Percentiles rank a stretch among this genome's conserved stretches.
Evolutionary conservation across 2,888 invertebrate species (phyloP).

Genomic region (Hirtodrosophila cameraria): DNA sequence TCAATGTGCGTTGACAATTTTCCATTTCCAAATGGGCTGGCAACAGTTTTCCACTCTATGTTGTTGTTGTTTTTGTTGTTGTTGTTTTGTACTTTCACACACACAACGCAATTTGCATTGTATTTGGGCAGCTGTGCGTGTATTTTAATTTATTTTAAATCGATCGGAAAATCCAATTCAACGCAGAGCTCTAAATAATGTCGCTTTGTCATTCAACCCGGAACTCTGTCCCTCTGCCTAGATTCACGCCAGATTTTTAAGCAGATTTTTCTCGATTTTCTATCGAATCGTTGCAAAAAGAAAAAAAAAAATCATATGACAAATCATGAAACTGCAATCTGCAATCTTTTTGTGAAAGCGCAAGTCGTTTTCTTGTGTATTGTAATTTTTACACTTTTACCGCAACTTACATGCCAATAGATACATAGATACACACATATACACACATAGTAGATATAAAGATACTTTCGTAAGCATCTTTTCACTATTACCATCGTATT

Average conservation of each 20-base stretch:
- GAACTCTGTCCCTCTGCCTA: constrained; percentile 42
- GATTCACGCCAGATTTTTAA: constrained; percentile 20
- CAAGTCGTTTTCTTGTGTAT: constrained; percentile 59
- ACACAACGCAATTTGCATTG: constrained; percentile 47
- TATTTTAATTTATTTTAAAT: constrained; percentile 76
- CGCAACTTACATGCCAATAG: constrained; percentile 24
- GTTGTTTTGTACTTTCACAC: constrained; percentile 49
- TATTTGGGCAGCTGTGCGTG: constrained; percentile 70
- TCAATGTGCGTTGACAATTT: constrained; percentile 80
- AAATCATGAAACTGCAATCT: constrained; percentile 38
- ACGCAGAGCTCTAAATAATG: constrained; percentile 11
- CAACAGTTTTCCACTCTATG: constrained; percentile 61
- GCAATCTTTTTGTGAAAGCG: constrained; percentile 70
- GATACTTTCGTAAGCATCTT: constrained; percentile 67
- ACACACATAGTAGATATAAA: constrained; percentile 26
- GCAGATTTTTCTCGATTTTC: constrained; percentile 36
- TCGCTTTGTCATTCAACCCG: constrained; percentile 69
- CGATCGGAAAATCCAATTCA: constrained; percentile 52
- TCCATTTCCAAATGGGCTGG: constrained; percentile 69
- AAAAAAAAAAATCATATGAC: constrained; percentile 39
- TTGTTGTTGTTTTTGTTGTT: constrained; percentile 21
- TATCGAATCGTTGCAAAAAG: constrained; percentile 39
- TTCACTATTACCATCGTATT: constrained; percentile 56
- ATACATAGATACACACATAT: constrained; percentile 21
- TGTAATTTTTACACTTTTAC: constrained; percentile 77